Evolutionary conservation across 2,888 invertebrate genomes (phyloP).

Genomic region (Cephus nigrinus): DNA sequence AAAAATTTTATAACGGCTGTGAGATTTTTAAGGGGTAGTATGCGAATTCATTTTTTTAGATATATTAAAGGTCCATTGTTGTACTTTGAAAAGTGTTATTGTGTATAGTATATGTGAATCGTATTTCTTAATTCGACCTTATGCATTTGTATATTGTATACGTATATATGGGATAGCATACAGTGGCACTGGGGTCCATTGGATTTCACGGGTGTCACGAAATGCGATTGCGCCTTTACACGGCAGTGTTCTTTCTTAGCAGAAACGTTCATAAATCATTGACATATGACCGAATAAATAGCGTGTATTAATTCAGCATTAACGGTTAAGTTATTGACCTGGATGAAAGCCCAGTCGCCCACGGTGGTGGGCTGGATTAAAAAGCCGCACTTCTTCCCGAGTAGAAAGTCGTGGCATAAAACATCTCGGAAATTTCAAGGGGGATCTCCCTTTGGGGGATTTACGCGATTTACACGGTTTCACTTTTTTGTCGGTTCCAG

Average conservation of each 20-base stretch:
- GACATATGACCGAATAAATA: constrained; percentile 43
- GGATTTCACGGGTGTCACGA: background rate
- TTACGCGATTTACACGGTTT: constrained; percentile 18
- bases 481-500: constrained; percentile 1
- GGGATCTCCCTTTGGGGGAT: constrained; percentile 6
- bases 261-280: constrained; percentile 38
- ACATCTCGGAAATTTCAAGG: constrained; percentile 28
- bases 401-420: constrained; percentile 40
- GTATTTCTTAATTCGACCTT: background rate
- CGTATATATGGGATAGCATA: background rate
- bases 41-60: background rate
- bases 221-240: background rate
- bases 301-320: constrained; percentile 57
- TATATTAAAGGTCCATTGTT: background rate
- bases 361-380: constrained; percentile 15
- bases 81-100: background rate
- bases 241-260: background rate
- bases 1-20: background rate
- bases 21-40: background rate
- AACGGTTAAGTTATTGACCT: constrained; percentile 54
- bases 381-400: constrained; percentile 13
- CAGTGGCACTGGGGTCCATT: background rate
- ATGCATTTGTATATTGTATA: background rate
- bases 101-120: background rate
- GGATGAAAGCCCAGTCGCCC: constrained; percentile 23